Evolutionary conservation across 1,140 invertebrate genomes (phyloP).

Genomic region (Philopotamus ludificatus): DNA sequence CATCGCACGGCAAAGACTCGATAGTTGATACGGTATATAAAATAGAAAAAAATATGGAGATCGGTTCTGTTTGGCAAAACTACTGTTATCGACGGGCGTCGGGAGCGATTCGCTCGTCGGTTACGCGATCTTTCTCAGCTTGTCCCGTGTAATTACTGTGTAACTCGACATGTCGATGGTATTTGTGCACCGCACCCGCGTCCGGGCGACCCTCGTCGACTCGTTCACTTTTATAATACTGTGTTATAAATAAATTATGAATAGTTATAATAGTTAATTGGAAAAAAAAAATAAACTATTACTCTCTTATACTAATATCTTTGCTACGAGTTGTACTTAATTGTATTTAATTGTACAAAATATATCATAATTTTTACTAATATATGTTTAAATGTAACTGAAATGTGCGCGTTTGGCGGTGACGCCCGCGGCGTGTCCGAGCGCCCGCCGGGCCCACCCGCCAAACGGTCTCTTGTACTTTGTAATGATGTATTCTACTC

Average conservation of each 20-base stretch:
- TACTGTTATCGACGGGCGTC: too few relatives aligned
- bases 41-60: constrained; percentile 3
- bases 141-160: constrained; percentile 26
- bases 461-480: constrained; percentile 16
- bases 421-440: constrained; percentile 47
- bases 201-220: constrained; percentile 18
- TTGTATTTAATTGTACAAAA: constrained; percentile 62
- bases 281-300: constrained; percentile 49
- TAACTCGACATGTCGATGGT: constrained; percentile 17
- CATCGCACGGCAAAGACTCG: constrained; percentile 47
- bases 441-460: constrained; percentile 45
- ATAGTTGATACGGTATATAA: constrained; percentile 1
- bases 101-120: background rate
- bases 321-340: constrained; percentile 61
- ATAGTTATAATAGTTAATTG: constrained; percentile 28
- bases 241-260: constrained; percentile 36
- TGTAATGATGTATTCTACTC: background rate
- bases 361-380: constrained; percentile 55
- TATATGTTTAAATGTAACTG: constrained; percentile 45
- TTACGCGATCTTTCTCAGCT: constrained; percentile 23
- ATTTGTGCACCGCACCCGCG: constrained; percentile 29
- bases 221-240: constrained; percentile 39
- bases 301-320: constrained; percentile 57
- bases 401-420: constrained; percentile 53
- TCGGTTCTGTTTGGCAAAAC: background rate